Conservation (phyloP, 2,888 invertebrate species). For the Xanthorhoe spadicearia region DNA sequence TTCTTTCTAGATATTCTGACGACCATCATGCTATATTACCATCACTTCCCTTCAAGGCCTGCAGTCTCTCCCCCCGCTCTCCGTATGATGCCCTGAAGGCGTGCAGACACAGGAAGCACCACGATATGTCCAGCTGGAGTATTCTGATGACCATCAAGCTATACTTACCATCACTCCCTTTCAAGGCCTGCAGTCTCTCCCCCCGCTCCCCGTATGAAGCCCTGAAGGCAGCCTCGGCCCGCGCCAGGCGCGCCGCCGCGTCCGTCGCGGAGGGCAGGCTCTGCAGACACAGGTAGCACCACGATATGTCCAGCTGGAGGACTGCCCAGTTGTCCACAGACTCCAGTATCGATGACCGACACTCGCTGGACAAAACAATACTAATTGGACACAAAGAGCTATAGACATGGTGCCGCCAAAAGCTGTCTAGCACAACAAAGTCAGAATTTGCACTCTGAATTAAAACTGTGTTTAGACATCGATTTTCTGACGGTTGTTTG, state of each 20-base stretch:
- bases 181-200: not conserved
- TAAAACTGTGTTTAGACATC: no score
- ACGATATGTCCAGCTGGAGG: slow-evolving; percentile 93
- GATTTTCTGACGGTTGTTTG: no score
- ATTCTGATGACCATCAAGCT: slow-evolving; percentile 76
- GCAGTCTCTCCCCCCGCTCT: slow-evolving; percentile 29
- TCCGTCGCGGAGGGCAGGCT: slow-evolving; percentile 86
- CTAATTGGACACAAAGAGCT: not conserved
- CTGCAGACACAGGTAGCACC: slow-evolving; percentile 93
- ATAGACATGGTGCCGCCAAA: no score
- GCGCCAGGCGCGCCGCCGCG: slow-evolving; percentile 87
- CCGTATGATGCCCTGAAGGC: slow-evolving; percentile 86
- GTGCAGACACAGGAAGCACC: slow-evolving; percentile 93
- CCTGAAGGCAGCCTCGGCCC: slow-evolving; percentile 87
- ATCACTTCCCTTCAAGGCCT: not conserved
- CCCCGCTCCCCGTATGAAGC: slow-evolving; percentile 80
- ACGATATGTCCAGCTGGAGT: slow-evolving; percentile 92
- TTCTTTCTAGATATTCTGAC: no score
- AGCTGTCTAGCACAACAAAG: no score
- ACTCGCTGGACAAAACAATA: slow-evolving; percentile 76
- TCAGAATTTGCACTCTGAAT: no score
- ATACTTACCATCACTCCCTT: not conserved
- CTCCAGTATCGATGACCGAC: slow-evolving; percentile 87
- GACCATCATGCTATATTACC: not conserved
- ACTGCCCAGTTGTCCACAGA: slow-evolving; percentile 93